Evolutionary conservation across 2,113 vertebrate genomes (phyloP).

Genomic region (Leucosticte australis): DNA sequence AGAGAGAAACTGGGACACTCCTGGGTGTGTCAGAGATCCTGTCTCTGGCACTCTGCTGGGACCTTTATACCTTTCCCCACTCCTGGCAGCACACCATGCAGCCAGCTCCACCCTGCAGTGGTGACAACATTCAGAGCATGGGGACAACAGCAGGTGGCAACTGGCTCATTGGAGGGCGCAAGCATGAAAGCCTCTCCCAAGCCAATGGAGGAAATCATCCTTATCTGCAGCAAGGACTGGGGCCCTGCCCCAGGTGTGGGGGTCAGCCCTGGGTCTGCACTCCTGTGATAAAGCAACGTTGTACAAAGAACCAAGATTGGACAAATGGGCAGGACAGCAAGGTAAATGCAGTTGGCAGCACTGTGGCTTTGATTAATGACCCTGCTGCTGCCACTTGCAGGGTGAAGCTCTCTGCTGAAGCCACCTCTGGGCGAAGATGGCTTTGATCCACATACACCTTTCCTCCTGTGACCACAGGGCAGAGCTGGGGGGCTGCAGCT

Average conservation of each 20-base stretch:
- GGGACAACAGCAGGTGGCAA: slow-evolving; percentile 27
- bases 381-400: background rate
- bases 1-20: background rate
- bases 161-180: background rate
- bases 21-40: background rate
- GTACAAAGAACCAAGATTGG: background rate
- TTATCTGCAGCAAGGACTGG: background rate
- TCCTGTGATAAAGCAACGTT: background rate
- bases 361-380: background rate
- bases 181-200: background rate
- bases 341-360: background rate
- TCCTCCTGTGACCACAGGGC: background rate
- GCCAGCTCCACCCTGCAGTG: background rate
- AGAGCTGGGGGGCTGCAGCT: background rate
- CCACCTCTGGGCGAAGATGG: background rate
- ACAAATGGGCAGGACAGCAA: background rate
- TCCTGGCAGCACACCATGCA: background rate
- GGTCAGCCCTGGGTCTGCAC: background rate
- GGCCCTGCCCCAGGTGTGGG: background rate
- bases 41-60: background rate
- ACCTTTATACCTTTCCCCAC: background rate
- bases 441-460: background rate
- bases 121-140: background rate
- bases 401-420: background rate
- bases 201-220: background rate